These are phyloP conservation scores for Halocaridina rubra DNA, from an alignment of 2,888 invertebrate genomes.

Conservation along the genomic window DNA sequence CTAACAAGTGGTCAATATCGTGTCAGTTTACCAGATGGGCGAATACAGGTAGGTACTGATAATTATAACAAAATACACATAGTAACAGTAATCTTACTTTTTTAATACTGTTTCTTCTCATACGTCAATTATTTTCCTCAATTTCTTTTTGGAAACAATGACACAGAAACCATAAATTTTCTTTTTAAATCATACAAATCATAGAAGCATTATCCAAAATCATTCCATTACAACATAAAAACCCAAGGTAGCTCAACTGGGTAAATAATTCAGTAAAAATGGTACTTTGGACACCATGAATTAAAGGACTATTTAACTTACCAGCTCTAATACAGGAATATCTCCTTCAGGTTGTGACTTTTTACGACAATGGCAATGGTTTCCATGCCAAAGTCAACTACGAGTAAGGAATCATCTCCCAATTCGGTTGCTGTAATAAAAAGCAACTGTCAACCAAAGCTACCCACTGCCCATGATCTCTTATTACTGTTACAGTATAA, in stretches of 20 bases:
- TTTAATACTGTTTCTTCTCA: not conserved
- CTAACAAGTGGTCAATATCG: not conserved
- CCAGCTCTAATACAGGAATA: not conserved
- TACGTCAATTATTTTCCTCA: too few relatives aligned
- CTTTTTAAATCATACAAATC: too few relatives aligned
- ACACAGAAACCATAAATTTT: too few relatives aligned
- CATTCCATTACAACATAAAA: too few relatives aligned
- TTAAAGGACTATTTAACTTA: not conserved
- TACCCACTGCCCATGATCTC: too few relatives aligned
- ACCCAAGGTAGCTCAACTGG: too few relatives aligned
- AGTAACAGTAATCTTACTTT: not conserved
- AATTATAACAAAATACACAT: not conserved
- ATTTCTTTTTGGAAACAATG: too few relatives aligned
- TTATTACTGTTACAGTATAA: too few relatives aligned
- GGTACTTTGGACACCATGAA: not conserved
- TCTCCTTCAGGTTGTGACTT: not conserved
- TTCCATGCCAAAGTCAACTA: not conserved
- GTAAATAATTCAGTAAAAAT: not conserved
- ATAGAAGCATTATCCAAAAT: too few relatives aligned
- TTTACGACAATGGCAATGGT: constrained; percentile 10
- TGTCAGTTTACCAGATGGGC: not conserved
- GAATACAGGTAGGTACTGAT: not conserved
- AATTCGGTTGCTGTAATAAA: too few relatives aligned
- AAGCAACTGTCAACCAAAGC: too few relatives aligned
- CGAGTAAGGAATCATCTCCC: too few relatives aligned